Conservation (phyloP, 2,888 invertebrate genomes). For the Hypomecis atomaria region DNA sequence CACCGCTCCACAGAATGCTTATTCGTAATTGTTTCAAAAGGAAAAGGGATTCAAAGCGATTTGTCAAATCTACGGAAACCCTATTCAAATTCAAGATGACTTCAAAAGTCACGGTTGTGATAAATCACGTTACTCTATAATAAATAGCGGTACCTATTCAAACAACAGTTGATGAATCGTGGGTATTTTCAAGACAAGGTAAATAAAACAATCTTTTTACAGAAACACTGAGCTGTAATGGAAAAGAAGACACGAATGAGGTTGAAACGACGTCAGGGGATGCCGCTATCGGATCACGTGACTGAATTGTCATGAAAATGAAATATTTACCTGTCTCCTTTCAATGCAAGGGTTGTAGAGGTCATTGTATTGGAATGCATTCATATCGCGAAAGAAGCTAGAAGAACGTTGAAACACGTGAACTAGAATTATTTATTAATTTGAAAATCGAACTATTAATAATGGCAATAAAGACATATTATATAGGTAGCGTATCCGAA, state of each 20-base stretch:
- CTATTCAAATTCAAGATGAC: constrained; percentile 37
- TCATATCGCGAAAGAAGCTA: constrained; percentile 1
- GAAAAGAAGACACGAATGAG: constrained; percentile 32
- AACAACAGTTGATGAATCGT: constrained; percentile 37
- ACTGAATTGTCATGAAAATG: constrained; percentile 51
- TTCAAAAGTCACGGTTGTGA: constrained; percentile 29
- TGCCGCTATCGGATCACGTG: constrained; percentile 52
- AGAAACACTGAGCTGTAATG: constrained; percentile 34
- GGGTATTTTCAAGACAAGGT: constrained; percentile 21
- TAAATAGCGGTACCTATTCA: constrained; percentile 31
- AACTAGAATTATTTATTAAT: not conserved
- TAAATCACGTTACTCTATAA: constrained; percentile 32
- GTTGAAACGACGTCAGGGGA: constrained; percentile 35
- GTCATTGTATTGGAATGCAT: constrained; percentile 39
- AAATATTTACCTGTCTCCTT: constrained; percentile 38
- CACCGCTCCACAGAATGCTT: constrained; percentile 47
- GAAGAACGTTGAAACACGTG: not conserved
- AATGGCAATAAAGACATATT: too few species aligned
- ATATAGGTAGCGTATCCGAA: not conserved
- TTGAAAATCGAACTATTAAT: too few species aligned
- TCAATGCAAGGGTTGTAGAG: constrained; percentile 41
- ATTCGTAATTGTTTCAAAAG: constrained; percentile 44
- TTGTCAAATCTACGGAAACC: constrained; percentile 37
- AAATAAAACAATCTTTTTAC: constrained; percentile 29
- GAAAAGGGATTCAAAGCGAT: constrained; percentile 43